Evolutionary conservation across 2,888 invertebrate species (phyloP), one percentile per base, ranked within the genome.

Genomic region (Eulithis prunata): DNA sequence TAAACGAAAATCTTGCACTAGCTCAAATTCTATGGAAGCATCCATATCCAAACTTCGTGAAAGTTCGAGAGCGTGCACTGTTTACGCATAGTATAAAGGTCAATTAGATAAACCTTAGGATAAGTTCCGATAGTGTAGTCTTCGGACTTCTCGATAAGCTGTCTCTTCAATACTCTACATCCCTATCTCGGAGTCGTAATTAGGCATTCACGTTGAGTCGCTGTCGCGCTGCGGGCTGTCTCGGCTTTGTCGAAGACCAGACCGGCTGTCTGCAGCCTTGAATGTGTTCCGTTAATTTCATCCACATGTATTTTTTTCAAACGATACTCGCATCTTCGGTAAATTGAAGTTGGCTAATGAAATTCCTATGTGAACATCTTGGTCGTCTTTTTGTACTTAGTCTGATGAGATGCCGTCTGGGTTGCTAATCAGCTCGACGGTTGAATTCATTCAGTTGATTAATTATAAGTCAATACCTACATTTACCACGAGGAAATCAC

Each of bases 151-250:
- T 12, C 54, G 21, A 61, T 36, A 45, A 38, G 41, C 41, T n/a
- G 21, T 32, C 53, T 14, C 51, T 52, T 46, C 10, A 41, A 8
- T 41, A 41, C 54, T 14, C 46, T 52, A 55, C 68, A 68, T 61
- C 68, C 57, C 64, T 68, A 68, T 60, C 51, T 45, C 13, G 47
- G 63, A 71, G 84, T 83, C 89, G 90, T 90, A 93, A 93, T 92
- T 93, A 93, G 92, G 90, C 89, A 93, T 93, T 92, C 92, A 91
- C 85, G 82, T 81, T 83, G 87, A 88, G 90, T 89, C 86, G 82
- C 81, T 77, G 74, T 73, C 82, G 82, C 87, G 84, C 88, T 87
- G 87, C 88, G 86, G 90, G 90, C 88, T 84, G 88, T 85, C 88
- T 86, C 78, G 75, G 77, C 85, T 85, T 82, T 85, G 88, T 86